Evolutionary conservation across 2,888 invertebrate genomes (phyloP).

Genomic region (Fragum fragum): DNA sequence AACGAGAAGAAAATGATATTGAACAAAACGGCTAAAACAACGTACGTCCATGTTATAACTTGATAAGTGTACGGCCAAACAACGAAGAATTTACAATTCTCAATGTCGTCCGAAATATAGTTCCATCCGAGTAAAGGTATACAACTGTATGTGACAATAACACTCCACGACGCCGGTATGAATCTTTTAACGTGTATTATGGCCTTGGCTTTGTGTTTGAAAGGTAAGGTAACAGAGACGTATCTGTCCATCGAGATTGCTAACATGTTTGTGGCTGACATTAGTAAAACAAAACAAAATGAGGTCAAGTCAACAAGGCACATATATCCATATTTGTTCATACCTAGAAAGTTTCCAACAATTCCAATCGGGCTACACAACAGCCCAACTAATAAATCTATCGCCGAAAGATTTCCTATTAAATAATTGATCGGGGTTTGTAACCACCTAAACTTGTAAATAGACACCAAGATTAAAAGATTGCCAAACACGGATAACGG

Average conservation of each 20-base stretch:
- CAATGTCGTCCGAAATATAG: constrained; percentile 24
- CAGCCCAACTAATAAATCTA: constrained; percentile 44
- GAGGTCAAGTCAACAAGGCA: constrained; percentile 35
- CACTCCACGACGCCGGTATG: constrained; percentile 34
- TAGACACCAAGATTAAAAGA: constrained; percentile 36
- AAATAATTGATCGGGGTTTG: constrained; percentile 44
- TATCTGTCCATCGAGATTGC: constrained; percentile 57
- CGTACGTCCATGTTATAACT: neutral
- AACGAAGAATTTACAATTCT: constrained; percentile 20
- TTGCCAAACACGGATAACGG: constrained; percentile 54
- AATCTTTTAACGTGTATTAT: constrained; percentile 34
- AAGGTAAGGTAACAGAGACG: constrained; percentile 51
- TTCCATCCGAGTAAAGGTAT: constrained; percentile 46
- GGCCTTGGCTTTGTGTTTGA: constrained; percentile 37
- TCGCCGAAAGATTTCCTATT: constrained; percentile 44
- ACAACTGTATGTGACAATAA: constrained; percentile 21
- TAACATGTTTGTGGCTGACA: constrained; percentile 45
- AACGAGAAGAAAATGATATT: constrained; percentile 33
- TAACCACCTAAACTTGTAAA: constrained; percentile 40
- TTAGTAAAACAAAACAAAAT: constrained; percentile 24
- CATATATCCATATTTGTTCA: constrained; percentile 25
- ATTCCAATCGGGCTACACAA: constrained; percentile 42
- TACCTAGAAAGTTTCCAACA: constrained; percentile 39
- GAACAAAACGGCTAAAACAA: constrained; percentile 12
- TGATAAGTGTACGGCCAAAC: constrained; percentile 36